Base-by-base conservation (phyloP, 2,797 vertebrate species). In the Aulostomus chinensis region DNA sequence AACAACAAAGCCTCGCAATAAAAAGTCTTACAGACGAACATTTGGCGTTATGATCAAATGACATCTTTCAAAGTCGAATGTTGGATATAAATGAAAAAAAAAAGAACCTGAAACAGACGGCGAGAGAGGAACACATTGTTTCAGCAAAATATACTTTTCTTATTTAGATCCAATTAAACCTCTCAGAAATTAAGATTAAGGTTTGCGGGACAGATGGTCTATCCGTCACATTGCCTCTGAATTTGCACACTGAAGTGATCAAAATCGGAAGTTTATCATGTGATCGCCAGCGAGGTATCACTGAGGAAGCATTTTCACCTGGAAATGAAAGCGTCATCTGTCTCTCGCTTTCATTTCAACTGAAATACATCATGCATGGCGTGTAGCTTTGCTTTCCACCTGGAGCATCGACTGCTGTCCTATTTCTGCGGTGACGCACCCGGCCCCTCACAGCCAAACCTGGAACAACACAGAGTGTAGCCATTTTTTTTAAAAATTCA, bases 41-140 rank as follows among this genome's bases (percentile, higher is more conserved):
- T 74, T 78, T 84, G 77, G 76, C 72, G 59, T 15, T 2, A 15
- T 32, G 53, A 83, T 77, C 80, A 80, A 80, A 83, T 38, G 15
- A 69, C 63, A 34, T 24, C 58, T 54, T 69, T 75, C 76, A 84
- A 48, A 73, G 56, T 52, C 57, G 50, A 67, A 82, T 77, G 51
- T 57, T 40, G 50, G 36, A 57, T 5, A 58, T 50, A 61, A 81
- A 61, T 18, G 40, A 22, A 67, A 60, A 68, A 22, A 67, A 60
- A 68, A 57, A 16, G 34, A 40, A 70, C 50, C 49, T 62, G 56
- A 69, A 75, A 74, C 68, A 73, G 59, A 68, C 40, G 38, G 42
- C 30, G 47, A 33, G 39, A 54, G 60, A 47, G 35, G 47, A 81
- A 74, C 10, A 48, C 59, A 58, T 71, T 52, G 61, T 61, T 58